Evolutionary conservation across 2,797 vertebrate genomes (phyloP).

Genomic region (Catostomus latipinnis): DNA sequence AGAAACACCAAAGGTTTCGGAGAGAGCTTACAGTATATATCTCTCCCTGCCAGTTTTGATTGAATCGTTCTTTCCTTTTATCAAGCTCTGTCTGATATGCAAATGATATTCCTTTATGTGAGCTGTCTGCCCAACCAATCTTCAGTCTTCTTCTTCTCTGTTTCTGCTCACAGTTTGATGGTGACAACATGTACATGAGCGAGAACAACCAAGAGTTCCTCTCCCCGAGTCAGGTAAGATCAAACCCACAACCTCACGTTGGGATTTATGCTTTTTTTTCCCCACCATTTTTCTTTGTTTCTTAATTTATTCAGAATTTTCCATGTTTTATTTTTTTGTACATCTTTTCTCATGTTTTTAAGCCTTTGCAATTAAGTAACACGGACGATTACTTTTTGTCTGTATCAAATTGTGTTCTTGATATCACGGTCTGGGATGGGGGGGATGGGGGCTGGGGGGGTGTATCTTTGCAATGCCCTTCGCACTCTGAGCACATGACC

Average conservation of each 20-base stretch:
- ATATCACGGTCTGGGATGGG: no score
- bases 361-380: no score
- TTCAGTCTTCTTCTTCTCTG: conserved; percentile 58
- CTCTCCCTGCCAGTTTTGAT: conserved; percentile 6
- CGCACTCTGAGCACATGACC: no score
- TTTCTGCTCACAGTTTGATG: conserved; percentile 91
- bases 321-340: neutral
- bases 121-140: conserved; percentile 39
- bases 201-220: conserved; percentile 97
- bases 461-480: no score
- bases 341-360: conserved; percentile 3
- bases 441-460: no score
- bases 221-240: conserved; percentile 89
- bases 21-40: neutral
- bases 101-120: conserved; percentile 44
- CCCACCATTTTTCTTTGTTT: neutral
- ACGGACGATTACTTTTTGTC: neutral
- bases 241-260: neutral
- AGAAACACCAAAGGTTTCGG: no score
- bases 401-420: neutral
- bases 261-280: neutral
- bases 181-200: conserved; percentile 99
- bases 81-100: conserved; percentile 38
- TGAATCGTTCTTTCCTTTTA: neutral
- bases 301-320: neutral